Conservation (phyloP, 2,113 vertebrate genomes). For the Pituophis catenifer region DNA sequence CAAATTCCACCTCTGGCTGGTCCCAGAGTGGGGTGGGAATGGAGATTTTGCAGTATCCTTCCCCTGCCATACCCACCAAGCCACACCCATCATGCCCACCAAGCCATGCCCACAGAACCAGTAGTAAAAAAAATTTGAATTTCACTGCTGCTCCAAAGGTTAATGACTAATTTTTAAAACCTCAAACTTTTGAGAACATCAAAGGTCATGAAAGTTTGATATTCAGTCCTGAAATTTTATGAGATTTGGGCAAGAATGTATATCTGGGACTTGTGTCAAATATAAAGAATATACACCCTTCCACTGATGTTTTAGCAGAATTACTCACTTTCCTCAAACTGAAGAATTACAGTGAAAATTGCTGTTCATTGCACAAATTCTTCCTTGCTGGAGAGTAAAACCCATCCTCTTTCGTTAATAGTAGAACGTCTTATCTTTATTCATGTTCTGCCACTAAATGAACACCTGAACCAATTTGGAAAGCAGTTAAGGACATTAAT, state of each 20-base stretch:
- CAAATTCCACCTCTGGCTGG: too few species aligned
- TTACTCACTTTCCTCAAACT: background rate
- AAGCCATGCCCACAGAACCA: too few species aligned
- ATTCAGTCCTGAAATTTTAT: background rate
- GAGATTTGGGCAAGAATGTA: background rate
- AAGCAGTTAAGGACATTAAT: background rate
- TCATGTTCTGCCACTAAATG: constrained; percentile 6
- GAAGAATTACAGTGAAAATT: background rate
- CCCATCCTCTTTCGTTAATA: background rate
- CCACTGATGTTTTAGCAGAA: background rate
- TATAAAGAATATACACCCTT: background rate
- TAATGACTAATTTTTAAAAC: background rate
- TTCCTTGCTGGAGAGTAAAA: background rate
- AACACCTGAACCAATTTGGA: background rate
- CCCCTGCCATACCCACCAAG: too few species aligned
- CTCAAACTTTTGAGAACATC: background rate
- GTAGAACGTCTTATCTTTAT: constrained; percentile 12
- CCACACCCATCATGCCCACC: too few species aligned
- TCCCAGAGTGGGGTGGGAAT: too few species aligned
- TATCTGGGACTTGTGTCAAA: background rate
- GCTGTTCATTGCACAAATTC: background rate
- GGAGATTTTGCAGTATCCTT: too few species aligned
- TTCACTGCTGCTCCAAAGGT: background rate
- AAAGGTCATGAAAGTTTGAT: background rate
- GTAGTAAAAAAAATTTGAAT: too few species aligned